Conservation (phyloP, 2,113 vertebrate genomes). For the Pygoscelis adeliae region DNA sequence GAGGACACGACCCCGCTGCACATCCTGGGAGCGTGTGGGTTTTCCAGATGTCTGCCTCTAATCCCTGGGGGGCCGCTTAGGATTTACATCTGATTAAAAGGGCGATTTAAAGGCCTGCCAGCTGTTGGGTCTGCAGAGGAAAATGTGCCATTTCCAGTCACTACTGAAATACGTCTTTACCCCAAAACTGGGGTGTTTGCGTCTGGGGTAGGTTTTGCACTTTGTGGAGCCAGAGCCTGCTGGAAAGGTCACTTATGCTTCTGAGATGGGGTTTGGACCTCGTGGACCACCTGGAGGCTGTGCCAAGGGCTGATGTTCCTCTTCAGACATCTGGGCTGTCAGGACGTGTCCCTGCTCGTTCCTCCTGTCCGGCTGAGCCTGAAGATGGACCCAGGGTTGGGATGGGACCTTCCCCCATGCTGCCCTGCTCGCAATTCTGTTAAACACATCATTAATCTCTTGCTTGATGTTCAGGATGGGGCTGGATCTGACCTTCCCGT, state of each 20-base stretch:
- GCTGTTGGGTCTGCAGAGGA: background rate
- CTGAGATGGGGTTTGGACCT: background rate
- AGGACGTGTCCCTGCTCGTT: rapidly evolving
- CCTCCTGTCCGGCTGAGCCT: background rate
- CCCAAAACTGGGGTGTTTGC: background rate
- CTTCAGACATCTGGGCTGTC: background rate
- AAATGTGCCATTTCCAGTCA: background rate
- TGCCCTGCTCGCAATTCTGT: rapidly evolving
- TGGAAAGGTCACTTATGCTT: background rate
- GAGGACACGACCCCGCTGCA: rapidly evolving
- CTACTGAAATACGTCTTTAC: background rate
- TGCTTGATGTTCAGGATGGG: background rate
- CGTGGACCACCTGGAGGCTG: background rate
- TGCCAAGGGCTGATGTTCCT: background rate
- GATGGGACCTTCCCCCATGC: background rate
- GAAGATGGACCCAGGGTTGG: background rate
- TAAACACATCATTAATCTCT: background rate
- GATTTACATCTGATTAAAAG: background rate
- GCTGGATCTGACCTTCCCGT: background rate
- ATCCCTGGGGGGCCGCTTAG: background rate
- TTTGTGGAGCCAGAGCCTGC: background rate
- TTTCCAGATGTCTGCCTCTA: background rate
- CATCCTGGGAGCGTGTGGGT: background rate
- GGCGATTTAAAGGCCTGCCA: background rate
- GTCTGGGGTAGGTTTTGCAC: background rate